phyloP scores from a whole-genome alignment of 2,113 vertebrate genomes.

The Myiagra hebetior region DNA sequence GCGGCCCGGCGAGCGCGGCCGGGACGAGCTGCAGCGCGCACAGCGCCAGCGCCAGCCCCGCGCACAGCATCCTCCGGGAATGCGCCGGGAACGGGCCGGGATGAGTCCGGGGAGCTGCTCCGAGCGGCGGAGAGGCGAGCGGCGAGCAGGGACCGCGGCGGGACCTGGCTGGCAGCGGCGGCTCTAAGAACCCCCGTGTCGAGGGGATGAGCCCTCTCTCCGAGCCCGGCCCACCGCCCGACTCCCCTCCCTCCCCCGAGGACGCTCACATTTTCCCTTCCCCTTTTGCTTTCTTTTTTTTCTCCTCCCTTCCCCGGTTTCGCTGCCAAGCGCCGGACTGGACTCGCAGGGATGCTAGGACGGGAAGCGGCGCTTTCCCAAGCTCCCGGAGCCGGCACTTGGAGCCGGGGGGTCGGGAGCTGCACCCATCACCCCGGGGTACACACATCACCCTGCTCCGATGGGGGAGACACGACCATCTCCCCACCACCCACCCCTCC shows the following conservation, averaged over 20 bases:
- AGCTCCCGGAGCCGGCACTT: background rate
- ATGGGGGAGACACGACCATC: background rate
- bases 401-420: background rate
- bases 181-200: background rate
- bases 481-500: background rate
- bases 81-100: background rate
- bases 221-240: background rate
- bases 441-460: background rate
- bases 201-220: background rate
- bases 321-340: background rate
- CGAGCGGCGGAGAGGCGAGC: background rate
- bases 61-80: background rate
- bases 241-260: background rate
- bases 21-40: conserved; percentile 15
- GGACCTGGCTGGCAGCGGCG: background rate
- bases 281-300: background rate
- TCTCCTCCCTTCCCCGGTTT: background rate
- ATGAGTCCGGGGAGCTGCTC: background rate
- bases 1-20: background rate
- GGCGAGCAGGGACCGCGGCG: rapidly evolving
- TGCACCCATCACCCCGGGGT: background rate
- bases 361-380: background rate
- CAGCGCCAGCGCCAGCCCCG: conserved; percentile 14
- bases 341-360: background rate
- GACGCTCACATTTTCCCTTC: background rate